These are phyloP conservation scores for Notocelia uddmanniana DNA, from an alignment of 2,888 invertebrate genomes.

Conservation along the genomic window DNA sequence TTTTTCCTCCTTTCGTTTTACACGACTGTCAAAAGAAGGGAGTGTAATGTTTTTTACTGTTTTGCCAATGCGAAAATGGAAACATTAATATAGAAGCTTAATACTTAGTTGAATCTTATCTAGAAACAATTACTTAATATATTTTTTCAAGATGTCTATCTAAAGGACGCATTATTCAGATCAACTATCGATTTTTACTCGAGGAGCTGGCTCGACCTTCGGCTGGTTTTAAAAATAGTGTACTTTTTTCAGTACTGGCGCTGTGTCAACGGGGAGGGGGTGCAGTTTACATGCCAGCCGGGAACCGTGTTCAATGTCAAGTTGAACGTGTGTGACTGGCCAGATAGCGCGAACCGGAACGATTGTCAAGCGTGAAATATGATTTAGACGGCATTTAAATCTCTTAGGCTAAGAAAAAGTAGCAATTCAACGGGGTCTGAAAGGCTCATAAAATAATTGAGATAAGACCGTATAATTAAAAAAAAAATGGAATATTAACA, in stretches of 20 bases:
- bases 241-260: constrained; percentile 90
- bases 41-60: too few species aligned
- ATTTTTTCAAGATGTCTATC: too few species aligned
- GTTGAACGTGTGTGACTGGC: constrained; percentile 93
- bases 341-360: constrained; percentile 88
- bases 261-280: constrained; percentile 92
- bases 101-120: too few species aligned
- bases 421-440: background rate
- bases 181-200: constrained; percentile 23
- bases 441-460: background rate
- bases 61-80: too few species aligned
- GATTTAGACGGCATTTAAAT: constrained; percentile 22
- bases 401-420: constrained; percentile 8
- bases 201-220: background rate
- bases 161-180: too few species aligned
- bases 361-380: constrained; percentile 76
- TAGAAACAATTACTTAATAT: too few species aligned
- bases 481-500: background rate
- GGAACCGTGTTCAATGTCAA: constrained; percentile 91
- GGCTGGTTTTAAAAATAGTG: constrained; percentile 2
- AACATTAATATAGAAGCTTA: too few species aligned
- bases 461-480: background rate
- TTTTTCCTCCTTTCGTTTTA: background rate
- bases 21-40: too few species aligned
- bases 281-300: constrained; percentile 90